Evolutionary conservation across 1,140 invertebrate genomes (phyloP), one percentile per base, ranked within the genome.

Genomic region (Popillia japonica): DNA sequence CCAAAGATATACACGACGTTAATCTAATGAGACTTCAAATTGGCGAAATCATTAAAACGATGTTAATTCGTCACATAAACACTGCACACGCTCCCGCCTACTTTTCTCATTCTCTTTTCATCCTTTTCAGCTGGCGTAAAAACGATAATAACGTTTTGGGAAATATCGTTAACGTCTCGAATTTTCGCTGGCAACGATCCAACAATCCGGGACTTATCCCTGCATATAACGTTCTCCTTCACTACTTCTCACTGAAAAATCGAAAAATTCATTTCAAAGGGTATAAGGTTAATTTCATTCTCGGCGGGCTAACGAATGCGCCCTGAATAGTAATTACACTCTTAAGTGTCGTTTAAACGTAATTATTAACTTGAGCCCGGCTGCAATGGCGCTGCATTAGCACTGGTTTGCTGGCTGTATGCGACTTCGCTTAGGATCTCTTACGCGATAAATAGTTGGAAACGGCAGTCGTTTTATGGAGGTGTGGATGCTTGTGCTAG

Each of bases 251-350:
- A 17, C 17, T 17, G 48, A 55, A 55, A 55, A 68, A 68, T 68
- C 61, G 61, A 68, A 68, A 34, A 68, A 68, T 68, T 68, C 61
- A 68, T 68, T 68, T 68, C 61, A 34, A 68, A 68, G 27, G 27
- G 61, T 27, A 14, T 27, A 34, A 68, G 61, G 61, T 68, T 68
- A 68, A 68, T 68, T 68, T 68, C 61, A 68, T 68, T 68, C 61
- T 34, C 61, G 61, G 27, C 61, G 22, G 22, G 11, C 61, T 23
- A 27, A 68, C 61, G 61, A 68, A 68, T 68, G 61, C 61, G 8
- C 20, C 17, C 61, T 68, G 61, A 23, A 68, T 68, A 68, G 61
- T 68, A 68, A 68, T 68, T 68, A 68, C 61, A 22, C 61, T 10
- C 22, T 68, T 34, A 68, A 68, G 61, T 68, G 61, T 68, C 61